Evolutionary conservation across 2,113 vertebrate genomes (phyloP).

Genomic region (Saguinus imperator): DNA sequence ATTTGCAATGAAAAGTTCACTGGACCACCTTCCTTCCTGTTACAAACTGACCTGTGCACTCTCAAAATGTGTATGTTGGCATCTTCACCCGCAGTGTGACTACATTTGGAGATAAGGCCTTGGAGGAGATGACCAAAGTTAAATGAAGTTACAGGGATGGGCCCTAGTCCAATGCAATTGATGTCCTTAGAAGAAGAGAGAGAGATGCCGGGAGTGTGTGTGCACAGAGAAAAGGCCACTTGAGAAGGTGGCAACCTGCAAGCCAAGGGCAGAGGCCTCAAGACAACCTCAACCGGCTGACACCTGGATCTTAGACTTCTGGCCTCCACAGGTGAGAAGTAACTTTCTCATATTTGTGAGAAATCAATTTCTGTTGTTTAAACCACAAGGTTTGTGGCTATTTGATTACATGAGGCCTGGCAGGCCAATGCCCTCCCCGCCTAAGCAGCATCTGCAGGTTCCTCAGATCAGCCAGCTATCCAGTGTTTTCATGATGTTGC

Average conservation of each 20-base stretch:
- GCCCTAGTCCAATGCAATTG: not conserved
- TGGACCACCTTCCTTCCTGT: not conserved
- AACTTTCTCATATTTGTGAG: not conserved
- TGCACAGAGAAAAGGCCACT: not conserved
- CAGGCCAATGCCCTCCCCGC: not conserved
- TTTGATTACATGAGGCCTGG: not conserved
- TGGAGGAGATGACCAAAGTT: not conserved
- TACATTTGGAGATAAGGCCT: not conserved
- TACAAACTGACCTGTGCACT: not conserved
- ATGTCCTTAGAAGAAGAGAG: not conserved
- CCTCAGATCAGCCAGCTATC: not conserved
- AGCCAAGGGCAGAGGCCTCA: not conserved
- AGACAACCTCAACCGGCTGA: too few relatives aligned
- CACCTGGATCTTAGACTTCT: not conserved
- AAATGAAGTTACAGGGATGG: not conserved
- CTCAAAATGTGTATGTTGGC: not conserved
- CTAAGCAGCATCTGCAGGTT: not conserved
- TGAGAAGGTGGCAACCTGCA: not conserved
- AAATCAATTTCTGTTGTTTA: not conserved
- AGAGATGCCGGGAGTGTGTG: rapidly evolving
- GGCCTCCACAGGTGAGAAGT: not conserved
- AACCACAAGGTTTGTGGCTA: not conserved
- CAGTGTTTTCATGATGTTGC: not conserved
- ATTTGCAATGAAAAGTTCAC: not conserved
- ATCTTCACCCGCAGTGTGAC: too few relatives aligned